phyloP scores from a whole-genome alignment of 2,113 vertebrate species.

The Onychostoma macrolepis region DNA sequence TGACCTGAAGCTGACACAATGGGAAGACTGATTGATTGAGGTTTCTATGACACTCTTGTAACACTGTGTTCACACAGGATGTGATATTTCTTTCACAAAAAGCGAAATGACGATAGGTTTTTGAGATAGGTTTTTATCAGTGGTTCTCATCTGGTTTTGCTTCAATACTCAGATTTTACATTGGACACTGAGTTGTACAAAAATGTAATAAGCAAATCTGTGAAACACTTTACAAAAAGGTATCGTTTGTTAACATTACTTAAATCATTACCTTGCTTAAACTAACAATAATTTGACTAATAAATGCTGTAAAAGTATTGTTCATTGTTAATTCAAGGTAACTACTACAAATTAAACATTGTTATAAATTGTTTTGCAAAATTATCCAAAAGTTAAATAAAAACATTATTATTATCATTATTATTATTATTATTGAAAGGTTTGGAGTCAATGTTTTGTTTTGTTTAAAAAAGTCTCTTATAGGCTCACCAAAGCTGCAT shows the following conservation, averaged over 20 bases:
- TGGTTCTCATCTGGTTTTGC: background rate
- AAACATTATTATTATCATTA: background rate
- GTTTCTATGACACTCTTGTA: background rate
- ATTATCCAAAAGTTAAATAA: background rate
- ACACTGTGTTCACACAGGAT: background rate
- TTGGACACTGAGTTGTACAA: background rate
- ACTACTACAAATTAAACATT: no score
- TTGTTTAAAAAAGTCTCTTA: background rate
- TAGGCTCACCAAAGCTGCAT: background rate
- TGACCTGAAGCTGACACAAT: background rate
- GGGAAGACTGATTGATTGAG: background rate
- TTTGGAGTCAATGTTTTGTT: no score
- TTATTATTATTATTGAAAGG: no score
- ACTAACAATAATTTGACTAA: background rate
- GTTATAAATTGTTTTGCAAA: no score
- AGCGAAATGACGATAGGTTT: background rate
- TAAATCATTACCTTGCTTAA: background rate
- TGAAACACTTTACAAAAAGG: no score
- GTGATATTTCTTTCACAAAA: background rate
- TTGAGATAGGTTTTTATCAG: background rate
- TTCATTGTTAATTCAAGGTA: no score
- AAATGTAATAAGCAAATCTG: background rate
- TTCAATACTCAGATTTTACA: background rate
- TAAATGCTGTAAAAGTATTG: no score
- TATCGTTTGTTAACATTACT: background rate